Percentiles rank a stretch among this genome's conserved stretches.
Conservation (phyloP, 2,888 invertebrate genomes). For the Trachelus troglodyta region DNA sequence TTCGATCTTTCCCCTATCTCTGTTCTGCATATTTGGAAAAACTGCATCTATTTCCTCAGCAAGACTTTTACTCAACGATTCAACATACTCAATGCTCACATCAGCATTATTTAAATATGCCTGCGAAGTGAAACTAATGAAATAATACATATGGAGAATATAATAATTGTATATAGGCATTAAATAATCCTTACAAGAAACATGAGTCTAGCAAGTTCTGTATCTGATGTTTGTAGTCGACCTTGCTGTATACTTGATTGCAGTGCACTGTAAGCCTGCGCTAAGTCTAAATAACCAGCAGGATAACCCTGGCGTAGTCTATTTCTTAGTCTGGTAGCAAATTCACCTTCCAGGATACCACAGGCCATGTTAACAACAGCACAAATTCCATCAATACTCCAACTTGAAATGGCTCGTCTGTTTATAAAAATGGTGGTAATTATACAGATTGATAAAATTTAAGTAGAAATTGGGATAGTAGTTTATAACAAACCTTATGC, state of each 20-base stretch:
- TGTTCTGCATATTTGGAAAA: constrained; percentile 71
- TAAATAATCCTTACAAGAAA: constrained; percentile 74
- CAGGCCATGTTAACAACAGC: constrained; percentile 95
- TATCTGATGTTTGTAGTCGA: constrained; percentile 80
- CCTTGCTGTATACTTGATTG: constrained; percentile 85
- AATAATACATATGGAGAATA: constrained; percentile 12
- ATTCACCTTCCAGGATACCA: constrained; percentile 87
- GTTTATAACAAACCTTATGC: constrained; percentile 75
- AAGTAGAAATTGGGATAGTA: neutral
- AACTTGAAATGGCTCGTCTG: constrained; percentile 89
- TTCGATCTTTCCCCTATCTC: constrained; percentile 79
- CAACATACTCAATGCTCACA: constrained; percentile 89
- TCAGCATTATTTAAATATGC: constrained; percentile 92
- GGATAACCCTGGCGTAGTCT: constrained; percentile 84
- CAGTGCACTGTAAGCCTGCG: constrained; percentile 86
- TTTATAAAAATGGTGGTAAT: neutral
- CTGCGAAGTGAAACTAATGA: constrained; percentile 64
- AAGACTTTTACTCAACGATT: constrained; percentile 83
- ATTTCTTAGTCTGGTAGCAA: constrained; percentile 78
- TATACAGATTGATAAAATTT: neutral
- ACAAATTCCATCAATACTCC: constrained; percentile 95
- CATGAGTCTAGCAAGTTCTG: constrained; percentile 80
- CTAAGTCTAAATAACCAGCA: constrained; percentile 80
- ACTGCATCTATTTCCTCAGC: constrained; percentile 76
- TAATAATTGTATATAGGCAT: constrained; percentile 2